phyloP scores from a whole-genome alignment of 1,140 invertebrate species.

The Conus ventricosus region DNA sequence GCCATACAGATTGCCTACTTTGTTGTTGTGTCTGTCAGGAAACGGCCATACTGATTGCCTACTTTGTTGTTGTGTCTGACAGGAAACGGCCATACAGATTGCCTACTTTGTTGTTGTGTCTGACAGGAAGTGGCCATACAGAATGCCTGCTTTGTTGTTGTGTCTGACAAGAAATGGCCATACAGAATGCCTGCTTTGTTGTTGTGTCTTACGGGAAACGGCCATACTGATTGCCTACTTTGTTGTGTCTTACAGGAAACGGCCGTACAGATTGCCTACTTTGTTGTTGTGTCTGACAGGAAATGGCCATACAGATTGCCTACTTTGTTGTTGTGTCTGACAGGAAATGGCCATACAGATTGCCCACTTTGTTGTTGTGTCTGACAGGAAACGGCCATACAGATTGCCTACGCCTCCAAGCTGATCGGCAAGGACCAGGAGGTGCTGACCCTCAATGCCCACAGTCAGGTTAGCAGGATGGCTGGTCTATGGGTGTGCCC shows the following conservation, averaged over 20 bases:
- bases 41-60: too few species aligned
- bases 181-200: slow-evolving; percentile 96
- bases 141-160: too few species aligned
- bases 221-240: slow-evolving; percentile 58
- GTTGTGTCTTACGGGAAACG: too few species aligned
- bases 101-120: too few species aligned
- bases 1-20: too few species aligned
- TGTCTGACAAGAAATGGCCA: slow-evolving; percentile 89
- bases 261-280: slow-evolving; percentile 95
- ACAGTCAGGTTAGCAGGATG: slow-evolving; percentile 64
- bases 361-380: slow-evolving; percentile 59
- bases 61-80: too few species aligned
- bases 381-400: slow-evolving; percentile 93
- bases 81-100: too few species aligned
- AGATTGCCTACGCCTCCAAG: slow-evolving; percentile 96
- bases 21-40: too few species aligned
- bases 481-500: too few species aligned
- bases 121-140: too few species aligned
- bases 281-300: slow-evolving; percentile 76
- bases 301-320: slow-evolving; percentile 98
- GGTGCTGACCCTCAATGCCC: slow-evolving; percentile 86
- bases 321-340: slow-evolving; percentile 85
- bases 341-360: too few species aligned
- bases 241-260: slow-evolving; percentile 84
- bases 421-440: slow-evolving; percentile 84